Evolutionary conservation across 2,888 invertebrate species (phyloP), one percentile per base, ranked within the genome.

Genomic region (Stegana nigrithorax): DNA sequence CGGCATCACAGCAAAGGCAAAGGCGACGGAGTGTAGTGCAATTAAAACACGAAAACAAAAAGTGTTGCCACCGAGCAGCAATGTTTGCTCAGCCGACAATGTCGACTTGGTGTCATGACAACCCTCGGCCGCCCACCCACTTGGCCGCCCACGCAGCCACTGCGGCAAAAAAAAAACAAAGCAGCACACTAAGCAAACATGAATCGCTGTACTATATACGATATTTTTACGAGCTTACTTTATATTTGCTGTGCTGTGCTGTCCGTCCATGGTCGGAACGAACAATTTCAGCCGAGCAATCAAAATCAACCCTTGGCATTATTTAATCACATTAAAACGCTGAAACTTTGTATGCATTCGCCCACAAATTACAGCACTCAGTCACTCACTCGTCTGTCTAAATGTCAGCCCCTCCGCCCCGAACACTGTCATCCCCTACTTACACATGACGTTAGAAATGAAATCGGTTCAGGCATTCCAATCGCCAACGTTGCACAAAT

Each of bases 291-390:
- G 12, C n/a, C 25, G 51, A 59, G 59, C 57, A 64, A 68, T 59
- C 67, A 69, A 36, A 55, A 78, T 67, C 75, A 71, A 78, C 75
- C 75, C 78, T 60, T 47, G 66, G 61, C 50, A 21, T 29, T 5
- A 47, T 63, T 59, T 69, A 70, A 69, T 66, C 73, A 69, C 71
- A 71, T 70, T 73, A 73, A 68, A 66, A 62, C 42, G 55, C 63
- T n/a, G n/a, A n/a, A 65, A 58, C 64, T 65, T 62, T 62, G 50
- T 62, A 62, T 50, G 56, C 44, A 45, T 29, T 58, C 26, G 58
- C 23, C 29, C 58, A 29, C 58, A 29, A 29, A 44, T 58, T 26
- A 58, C 58, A 26, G 21, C 21, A 55, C 53, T 21, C 39, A 39
- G 10, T 10, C 14, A 39, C 39, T n/a, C 2, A 39, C 39, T 4